These are phyloP conservation scores for Leptatherina wallacei DNA, from an alignment of 2,797 vertebrate species.

Conservation along the genomic window DNA sequence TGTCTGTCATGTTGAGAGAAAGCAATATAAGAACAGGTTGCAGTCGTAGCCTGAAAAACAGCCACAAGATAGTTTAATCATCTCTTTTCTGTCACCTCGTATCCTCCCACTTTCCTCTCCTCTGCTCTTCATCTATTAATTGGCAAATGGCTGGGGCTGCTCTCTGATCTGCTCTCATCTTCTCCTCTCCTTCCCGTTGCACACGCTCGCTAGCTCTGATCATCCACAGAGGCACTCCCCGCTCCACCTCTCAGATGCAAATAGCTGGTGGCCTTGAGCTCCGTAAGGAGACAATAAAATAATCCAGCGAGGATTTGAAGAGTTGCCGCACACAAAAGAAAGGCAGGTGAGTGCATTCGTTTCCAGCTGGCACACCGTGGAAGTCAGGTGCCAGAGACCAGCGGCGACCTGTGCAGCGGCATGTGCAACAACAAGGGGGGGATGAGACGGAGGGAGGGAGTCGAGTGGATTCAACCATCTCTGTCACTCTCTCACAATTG, in stretches of 20 bases:
- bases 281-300: conserved; percentile 52
- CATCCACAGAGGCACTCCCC: conserved; percentile 42
- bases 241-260: conserved; percentile 62
- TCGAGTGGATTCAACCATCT: conserved; percentile 28
- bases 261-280: conserved; percentile 54
- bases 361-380: conserved; percentile 64
- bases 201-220: conserved; percentile 2
- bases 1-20: conserved; percentile 43
- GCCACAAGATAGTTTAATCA: conserved; percentile 62
- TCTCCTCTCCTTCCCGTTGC: conserved; percentile 14
- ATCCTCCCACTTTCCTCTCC: conserved; percentile 50
- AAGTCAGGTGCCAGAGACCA: conserved; percentile 60
- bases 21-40: conserved; percentile 26
- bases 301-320: conserved; percentile 60
- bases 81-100: conserved; percentile 46
- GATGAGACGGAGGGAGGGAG: conserved; percentile 9
- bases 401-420: conserved; percentile 29
- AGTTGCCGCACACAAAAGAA: conserved; percentile 48
- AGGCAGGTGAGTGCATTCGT: conserved; percentile 65
- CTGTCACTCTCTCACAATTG: conserved; percentile 28
- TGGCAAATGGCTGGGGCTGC: conserved; percentile 49
- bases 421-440: neutral
- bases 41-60: conserved; percentile 45
- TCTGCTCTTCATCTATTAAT: conserved; percentile 57
- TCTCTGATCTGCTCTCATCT: conserved; percentile 46